Base-by-base conservation (phyloP, 2,888 invertebrate genomes). In the Drosophila cyrtoloma region DNA sequence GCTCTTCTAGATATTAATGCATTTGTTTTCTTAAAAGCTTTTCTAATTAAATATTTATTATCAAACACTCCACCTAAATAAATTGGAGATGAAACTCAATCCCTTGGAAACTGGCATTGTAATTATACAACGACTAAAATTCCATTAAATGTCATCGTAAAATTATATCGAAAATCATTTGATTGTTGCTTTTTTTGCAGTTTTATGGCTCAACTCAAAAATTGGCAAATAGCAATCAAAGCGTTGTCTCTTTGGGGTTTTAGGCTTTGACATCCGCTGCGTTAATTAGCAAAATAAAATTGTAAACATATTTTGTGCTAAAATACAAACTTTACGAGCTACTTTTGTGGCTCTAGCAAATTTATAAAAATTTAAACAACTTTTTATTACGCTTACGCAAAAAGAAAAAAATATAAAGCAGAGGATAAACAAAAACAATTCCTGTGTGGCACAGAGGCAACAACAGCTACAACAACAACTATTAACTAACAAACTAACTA, bases 221-320 rank as follows among this genome's bases (percentile, higher is more conserved):
- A 37, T 71, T 37, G 58, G 62, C 68, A 33, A 58, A 58, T 10
- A 30, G 58, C 65, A 69, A 69, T 82, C 39, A 68, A 79, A 72
- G 33, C 69, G 61, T 32, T 22, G 28, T 32, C 12, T 44, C 0
- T 19, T 12, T 53, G 9, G 16, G 26, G 51, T 65, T 70, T 5
- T 67, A 50, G 57, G 52, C 58, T 70, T 67, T 64, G 44, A 47
- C 70, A 60, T 75, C 50, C 65, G 69, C 69, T 60, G 35, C 70
- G 77, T 81, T 84, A 89, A 86, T 86, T 86, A 86, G 75, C 74
- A 74, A 61, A 68, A 75, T 60, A 19, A 64, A 70, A 64, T 61
- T 66, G 58, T 56, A 26, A 72, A 65, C 66, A 70, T 61, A 69
- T 67, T 73, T 67, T 52, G 52, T 65, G 53, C 51, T 51, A 64